phyloP scores from a whole-genome alignment of 2,797 vertebrate species.

The Pseudopleuronectes americanus region DNA sequence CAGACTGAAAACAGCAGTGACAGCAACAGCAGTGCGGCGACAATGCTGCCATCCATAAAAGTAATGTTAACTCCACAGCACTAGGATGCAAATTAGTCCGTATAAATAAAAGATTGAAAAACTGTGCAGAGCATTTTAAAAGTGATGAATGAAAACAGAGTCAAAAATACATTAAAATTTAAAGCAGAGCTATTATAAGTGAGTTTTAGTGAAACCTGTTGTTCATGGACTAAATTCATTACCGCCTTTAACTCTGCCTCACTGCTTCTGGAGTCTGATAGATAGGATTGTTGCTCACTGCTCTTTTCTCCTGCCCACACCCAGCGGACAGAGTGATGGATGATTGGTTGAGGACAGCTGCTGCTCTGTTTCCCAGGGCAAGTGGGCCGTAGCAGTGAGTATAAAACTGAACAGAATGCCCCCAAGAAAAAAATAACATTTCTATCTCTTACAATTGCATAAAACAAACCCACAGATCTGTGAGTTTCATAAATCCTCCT shows the following conservation, averaged over 20 bases:
- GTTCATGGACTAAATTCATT: constrained; percentile 52
- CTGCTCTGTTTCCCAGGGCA: constrained; percentile 59
- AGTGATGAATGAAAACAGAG: not conserved
- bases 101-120: constrained; percentile 24
- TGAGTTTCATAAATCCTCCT: constrained; percentile 20
- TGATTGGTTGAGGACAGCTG: constrained; percentile 63
- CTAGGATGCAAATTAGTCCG: constrained; percentile 12
- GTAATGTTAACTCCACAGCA: constrained; percentile 13
- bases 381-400: constrained; percentile 34
- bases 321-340: constrained; percentile 67
- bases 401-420: constrained; percentile 33
- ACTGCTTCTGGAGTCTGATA: constrained; percentile 52
- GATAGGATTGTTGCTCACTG: constrained; percentile 59
- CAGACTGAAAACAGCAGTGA: not conserved
- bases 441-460: constrained; percentile 41
- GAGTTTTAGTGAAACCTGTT: constrained; percentile 53
- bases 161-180: constrained; percentile 27
- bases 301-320: constrained; percentile 52
- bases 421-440: constrained; percentile 30
- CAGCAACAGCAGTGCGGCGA: not conserved
- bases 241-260: constrained; percentile 41
- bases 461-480: constrained; percentile 25
- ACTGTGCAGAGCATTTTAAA: constrained; percentile 17
- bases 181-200: constrained; percentile 21
- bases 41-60: not conserved